Evolutionary conservation across 2,888 invertebrate genomes (phyloP).

Genomic region (Hirtodrosophila trivittata): DNA sequence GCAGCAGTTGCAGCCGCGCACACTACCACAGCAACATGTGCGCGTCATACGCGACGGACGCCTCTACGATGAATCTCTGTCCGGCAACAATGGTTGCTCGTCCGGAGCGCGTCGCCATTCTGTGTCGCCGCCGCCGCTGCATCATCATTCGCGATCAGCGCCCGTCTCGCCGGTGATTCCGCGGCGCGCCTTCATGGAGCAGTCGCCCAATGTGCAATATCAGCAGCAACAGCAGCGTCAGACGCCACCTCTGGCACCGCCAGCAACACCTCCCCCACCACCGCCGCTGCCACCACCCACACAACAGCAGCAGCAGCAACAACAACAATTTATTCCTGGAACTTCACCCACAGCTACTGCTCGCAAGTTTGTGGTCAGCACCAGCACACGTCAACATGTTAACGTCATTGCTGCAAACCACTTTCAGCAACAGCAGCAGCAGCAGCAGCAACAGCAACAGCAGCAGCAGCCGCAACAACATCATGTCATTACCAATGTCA

Average conservation of each 20-base stretch:
- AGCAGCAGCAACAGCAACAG: conserved; percentile 51
- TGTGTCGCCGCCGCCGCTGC: conserved; percentile 78
- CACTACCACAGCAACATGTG: conserved; percentile 78
- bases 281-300: conserved; percentile 38
- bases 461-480: conserved; percentile 39
- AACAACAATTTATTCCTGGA: conserved; percentile 43
- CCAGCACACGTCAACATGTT: conserved; percentile 78
- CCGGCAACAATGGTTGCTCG: conserved; percentile 21
- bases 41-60: conserved; percentile 84
- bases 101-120: conserved; percentile 63
- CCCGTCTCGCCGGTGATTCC: conserved; percentile 72
- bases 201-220: conserved; percentile 58
- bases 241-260: conserved; percentile 36
- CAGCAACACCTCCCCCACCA: conserved; percentile 36
- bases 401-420: conserved; percentile 81
- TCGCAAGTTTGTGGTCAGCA: conserved; percentile 81
- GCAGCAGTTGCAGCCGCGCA: conserved; percentile 20
- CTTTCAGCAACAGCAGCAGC: conserved; percentile 59
- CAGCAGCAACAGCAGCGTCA: conserved; percentile 55
- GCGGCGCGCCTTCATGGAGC: conserved; percentile 66
- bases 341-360: conserved; percentile 68
- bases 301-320: conserved; percentile 48
- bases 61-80: conserved; percentile 79
- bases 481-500: conserved; percentile 60
- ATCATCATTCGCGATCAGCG: conserved; percentile 78